A percentile compares a stretch with the other conserved stretches of the same genome.
phyloP scores from a whole-genome alignment of 2,797 vertebrate species.

The Clangula hyemalis region DNA sequence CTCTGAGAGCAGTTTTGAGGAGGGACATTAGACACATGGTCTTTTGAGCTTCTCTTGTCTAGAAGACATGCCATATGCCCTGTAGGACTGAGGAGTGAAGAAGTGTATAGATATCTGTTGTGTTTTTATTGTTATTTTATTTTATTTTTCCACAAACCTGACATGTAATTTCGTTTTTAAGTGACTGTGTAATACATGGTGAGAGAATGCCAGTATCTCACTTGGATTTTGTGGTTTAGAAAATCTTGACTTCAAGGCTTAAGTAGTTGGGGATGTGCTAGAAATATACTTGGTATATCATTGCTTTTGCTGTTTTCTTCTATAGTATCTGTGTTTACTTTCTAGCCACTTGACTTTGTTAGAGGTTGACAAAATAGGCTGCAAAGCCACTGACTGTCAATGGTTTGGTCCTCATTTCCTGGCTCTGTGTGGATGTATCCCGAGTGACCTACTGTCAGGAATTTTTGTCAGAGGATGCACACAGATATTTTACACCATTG shows the following conservation, averaged over 20 bases:
- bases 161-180: background rate
- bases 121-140: background rate
- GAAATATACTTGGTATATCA: background rate
- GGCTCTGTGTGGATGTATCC: background rate
- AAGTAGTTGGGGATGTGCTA: background rate
- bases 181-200: background rate
- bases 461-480: background rate
- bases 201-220: background rate
- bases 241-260: background rate
- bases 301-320: background rate
- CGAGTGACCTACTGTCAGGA: background rate
- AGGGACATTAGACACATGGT: background rate
- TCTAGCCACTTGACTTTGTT: background rate
- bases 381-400: background rate
- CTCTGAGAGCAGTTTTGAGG: background rate
- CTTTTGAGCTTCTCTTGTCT: background rate
- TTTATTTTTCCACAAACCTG: background rate
- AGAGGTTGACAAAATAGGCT: background rate
- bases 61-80: background rate
- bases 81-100: background rate
- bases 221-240: background rate
- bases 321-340: background rate
- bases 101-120: background rate
- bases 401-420: background rate
- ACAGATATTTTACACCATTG: background rate